These are phyloP conservation scores for Drosophila tani DNA, from an alignment of 1,140 invertebrate genomes.

Conservation along the genomic window DNA sequence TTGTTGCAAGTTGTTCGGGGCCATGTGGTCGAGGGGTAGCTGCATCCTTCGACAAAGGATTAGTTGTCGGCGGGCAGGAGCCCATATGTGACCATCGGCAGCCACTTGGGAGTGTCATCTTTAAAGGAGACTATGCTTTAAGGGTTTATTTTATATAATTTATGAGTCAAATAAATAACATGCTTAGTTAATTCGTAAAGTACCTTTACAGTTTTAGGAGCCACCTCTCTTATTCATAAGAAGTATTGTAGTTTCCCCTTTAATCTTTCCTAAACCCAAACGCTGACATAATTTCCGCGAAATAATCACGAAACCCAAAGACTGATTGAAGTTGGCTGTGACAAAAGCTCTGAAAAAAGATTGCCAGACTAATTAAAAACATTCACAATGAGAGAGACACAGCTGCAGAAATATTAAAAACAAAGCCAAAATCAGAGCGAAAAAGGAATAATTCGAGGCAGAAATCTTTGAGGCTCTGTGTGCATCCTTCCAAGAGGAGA, in stretches of 20 bases:
- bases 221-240: neutral
- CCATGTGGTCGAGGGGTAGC: constrained; percentile 48
- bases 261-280: constrained; percentile 1
- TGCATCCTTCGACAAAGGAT: constrained; percentile 40
- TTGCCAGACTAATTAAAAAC: constrained; percentile 77
- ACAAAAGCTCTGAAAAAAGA: constrained; percentile 57
- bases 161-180: neutral
- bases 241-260: neutral
- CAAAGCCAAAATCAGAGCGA: constrained; percentile 8
- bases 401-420: constrained; percentile 53
- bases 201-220: too few relatives aligned
- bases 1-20: constrained; percentile 65
- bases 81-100: constrained; percentile 48
- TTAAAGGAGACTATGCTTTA: constrained; percentile 19
- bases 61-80: constrained; percentile 24
- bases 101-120: constrained; percentile 27
- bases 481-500: constrained; percentile 11
- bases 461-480: constrained; percentile 42
- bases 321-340: constrained; percentile 61
- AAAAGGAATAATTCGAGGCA: constrained; percentile 34
- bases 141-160: neutral
- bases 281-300: constrained; percentile 32
- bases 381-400: constrained; percentile 63
- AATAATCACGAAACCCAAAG: constrained; percentile 11
- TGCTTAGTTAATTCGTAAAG: neutral